A percentile compares a stretch with the other conserved stretches of the same genome.
Evolutionary conservation across 2,888 invertebrate species (phyloP).

Genomic region (Blera fallax): DNA sequence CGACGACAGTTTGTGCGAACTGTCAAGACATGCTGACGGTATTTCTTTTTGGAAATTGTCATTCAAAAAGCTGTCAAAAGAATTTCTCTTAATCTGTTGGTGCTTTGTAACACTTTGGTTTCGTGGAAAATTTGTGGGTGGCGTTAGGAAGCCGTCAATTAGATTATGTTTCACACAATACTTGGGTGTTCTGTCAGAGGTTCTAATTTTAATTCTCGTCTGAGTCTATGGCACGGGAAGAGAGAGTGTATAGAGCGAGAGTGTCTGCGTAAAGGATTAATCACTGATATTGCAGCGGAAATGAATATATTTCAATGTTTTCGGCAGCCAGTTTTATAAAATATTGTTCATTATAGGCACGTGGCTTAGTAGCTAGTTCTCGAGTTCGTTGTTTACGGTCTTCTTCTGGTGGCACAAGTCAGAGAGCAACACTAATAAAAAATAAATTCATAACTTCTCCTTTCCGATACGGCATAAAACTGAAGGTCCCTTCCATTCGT

Average conservation of each 20-base stretch:
- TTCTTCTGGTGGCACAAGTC: too few species aligned
- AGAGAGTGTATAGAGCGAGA: not conserved
- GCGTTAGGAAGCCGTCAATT: constrained; percentile 27
- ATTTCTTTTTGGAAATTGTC: constrained; percentile 13
- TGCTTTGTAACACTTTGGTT: constrained; percentile 21
- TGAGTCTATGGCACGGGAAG: not conserved
- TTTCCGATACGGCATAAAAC: too few species aligned
- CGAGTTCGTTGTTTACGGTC: too few species aligned
- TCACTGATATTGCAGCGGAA: too few species aligned
- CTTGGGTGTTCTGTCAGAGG: constrained; percentile 32
- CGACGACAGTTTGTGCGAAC: constrained; percentile 66
- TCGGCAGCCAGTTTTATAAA: too few species aligned
- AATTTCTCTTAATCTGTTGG: not conserved
- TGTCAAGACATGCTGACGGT: constrained; percentile 34
- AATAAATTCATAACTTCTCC: too few species aligned
- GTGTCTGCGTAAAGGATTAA: too few species aligned
- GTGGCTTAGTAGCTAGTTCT: too few species aligned
- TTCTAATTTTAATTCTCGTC: not conserved
- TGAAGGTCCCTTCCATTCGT: too few species aligned
- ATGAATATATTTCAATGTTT: too few species aligned
- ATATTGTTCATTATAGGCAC: too few species aligned
- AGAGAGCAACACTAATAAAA: too few species aligned
- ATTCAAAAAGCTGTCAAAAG: constrained; percentile 46
- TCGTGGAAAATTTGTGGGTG: constrained; percentile 34
- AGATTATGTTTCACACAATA: not conserved